Conservation (phyloP, 1,140 invertebrate genomes). For the Liolophura sinensis region DNA sequence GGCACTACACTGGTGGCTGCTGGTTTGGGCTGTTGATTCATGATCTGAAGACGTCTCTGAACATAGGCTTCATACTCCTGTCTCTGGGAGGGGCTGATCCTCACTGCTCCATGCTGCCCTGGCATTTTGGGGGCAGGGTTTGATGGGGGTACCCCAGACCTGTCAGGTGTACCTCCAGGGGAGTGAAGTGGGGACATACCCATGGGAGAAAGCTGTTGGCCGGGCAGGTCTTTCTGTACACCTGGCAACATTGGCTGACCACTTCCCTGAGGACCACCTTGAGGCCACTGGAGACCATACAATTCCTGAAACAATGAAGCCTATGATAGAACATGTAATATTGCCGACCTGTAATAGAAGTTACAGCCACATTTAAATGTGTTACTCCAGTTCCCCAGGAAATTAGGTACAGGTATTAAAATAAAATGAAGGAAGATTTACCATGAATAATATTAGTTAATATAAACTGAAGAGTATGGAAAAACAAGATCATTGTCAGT, state of each 20-base stretch:
- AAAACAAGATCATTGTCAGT: no score
- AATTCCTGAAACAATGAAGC: constrained; percentile 10
- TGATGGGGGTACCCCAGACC: no score
- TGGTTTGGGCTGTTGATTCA: constrained; percentile 28
- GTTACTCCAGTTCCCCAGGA: no score
- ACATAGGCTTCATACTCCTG: constrained; percentile 57
- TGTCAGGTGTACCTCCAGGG: no score
- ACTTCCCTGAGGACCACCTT: constrained; percentile 6
- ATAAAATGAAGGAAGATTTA: no score
- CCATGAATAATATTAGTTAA: no score
- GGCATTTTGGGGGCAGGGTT: constrained; percentile 26
- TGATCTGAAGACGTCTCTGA: constrained; percentile 46
- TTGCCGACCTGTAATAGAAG: no score
- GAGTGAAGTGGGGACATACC: not conserved
- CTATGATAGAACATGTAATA: not conserved
- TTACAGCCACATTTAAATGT: no score
- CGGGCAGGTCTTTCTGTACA: not conserved
- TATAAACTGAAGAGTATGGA: no score
- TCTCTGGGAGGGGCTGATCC: constrained; percentile 35
- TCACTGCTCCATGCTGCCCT: constrained; percentile 20
- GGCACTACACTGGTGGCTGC: constrained; percentile 21
- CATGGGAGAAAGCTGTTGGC: constrained; percentile 2
- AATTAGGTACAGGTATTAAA: no score
- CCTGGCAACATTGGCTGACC: constrained; percentile 12
- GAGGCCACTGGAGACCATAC: constrained; percentile 8